Base-by-base conservation (phyloP, 2,888 invertebrate species). In the Agrotis clavis region DNA sequence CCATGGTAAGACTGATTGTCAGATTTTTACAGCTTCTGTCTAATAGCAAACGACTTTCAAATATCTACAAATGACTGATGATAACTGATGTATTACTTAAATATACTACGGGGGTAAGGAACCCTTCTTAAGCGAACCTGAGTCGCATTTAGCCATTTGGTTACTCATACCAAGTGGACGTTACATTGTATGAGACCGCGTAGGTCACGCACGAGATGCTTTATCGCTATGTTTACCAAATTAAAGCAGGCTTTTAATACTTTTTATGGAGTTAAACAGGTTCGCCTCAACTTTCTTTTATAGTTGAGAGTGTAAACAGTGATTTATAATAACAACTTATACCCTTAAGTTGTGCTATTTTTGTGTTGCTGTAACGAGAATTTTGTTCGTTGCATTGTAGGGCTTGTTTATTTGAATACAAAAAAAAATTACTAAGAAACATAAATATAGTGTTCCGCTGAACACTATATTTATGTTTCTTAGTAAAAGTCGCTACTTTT, bases 191-290 rank as follows among this genome's bases (percentile, higher is more conserved):
- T 51, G 67, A 47, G 30, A 41, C 69, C 71, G 73, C 69, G 69
- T 74, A 87, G 89, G 89, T 89, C 89, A 89, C 89, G 89, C 86
- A 84, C 89, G 75, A 67, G 71, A 75, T 77, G 64, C 68, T 89
- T 89, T 88, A 89, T 88, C 85, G 83, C 59, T 67, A 14, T 88
- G 90, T 89, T 89, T 89, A 86, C 87, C 48, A 86, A 86, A 86
- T 86, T 86, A 85, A 83, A 85, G 56, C 67, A 41, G 0, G 79
- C 65, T 77, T 83, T 83, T 76, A 79, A 83, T 83, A 80, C 78
- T 85, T 86, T 86, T 86, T 86, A 85, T 84, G 51, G 63, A 72
- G 51, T 67, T 79, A 72, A 84, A 84, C 77, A 70, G 69, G 77
- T 78, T 69, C 47, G 64, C 61, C 25, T 77, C 47, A 59, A 76